Conservation (phyloP, 2,113 vertebrate genomes). For the Numenius arquata region DNA sequence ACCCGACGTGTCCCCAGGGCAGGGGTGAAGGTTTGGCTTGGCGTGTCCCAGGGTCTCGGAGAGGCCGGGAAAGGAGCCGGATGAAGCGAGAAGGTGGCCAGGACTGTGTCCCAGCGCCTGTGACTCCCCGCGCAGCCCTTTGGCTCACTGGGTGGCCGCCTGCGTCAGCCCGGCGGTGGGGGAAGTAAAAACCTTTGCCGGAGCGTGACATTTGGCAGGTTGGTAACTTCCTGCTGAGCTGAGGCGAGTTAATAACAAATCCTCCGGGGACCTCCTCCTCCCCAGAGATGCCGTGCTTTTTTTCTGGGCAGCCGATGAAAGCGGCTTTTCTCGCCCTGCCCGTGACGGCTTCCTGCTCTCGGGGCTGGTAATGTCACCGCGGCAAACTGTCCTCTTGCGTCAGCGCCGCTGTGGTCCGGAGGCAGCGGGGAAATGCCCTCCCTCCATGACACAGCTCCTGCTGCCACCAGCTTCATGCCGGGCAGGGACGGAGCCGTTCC, state of each 20-base stretch:
- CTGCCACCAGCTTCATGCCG: rapidly evolving
- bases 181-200: background rate
- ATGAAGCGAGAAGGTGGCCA: rapidly evolving
- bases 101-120: background rate
- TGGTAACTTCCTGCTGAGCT: background rate
- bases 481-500: background rate
- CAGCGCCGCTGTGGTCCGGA: background rate
- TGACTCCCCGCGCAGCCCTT: background rate
- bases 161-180: background rate
- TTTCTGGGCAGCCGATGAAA: background rate
- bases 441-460: background rate
- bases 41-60: rapidly evolving
- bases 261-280: background rate
- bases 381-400: background rate
- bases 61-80: background rate
- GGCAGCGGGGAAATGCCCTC: background rate
- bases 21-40: rapidly evolving
- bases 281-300: background rate
- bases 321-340: background rate
- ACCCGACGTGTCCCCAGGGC: rapidly evolving
- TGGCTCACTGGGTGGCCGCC: rapidly evolving
- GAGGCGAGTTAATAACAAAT: background rate
- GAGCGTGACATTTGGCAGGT: background rate
- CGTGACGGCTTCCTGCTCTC: background rate
- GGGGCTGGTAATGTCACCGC: background rate